Evolutionary conservation across 2,888 invertebrate species (phyloP), one percentile per base, ranked within the genome.

Genomic region (Selenia dentaria): DNA sequence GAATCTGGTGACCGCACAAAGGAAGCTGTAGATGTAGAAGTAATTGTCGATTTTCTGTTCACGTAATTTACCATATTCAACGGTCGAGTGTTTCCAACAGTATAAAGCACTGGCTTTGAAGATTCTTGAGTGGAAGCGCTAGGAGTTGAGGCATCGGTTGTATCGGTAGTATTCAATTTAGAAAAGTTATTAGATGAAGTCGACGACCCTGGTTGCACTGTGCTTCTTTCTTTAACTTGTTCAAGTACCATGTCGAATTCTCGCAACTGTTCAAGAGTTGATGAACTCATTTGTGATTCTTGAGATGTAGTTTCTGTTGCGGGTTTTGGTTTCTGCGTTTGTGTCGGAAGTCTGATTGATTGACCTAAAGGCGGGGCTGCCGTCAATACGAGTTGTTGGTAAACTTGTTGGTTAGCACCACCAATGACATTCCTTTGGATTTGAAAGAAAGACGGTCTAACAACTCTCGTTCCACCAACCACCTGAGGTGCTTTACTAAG

Each of bases 161-260:
- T 69, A 29, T 86, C 84, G 5, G 73, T 65, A 22, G 67, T 68
- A 14, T 72, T 73, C 6, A 77, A 40, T 59, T 85, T 85, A 14
- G 72, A 51, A 39, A 72, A 77, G 0, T 66, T 55, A 31, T 41
- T 74, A 29, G 59, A 71, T 8, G 75, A 51, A 4, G 74, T 51
- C 25, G 60, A 75, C 10, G 73, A 54, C 35, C 67, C 77, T 0
- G 93, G 92, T 53, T 92, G 93, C 2, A 93, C 93, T 13, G 93
- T 94, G 60, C 94, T 95, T 49, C 95, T 86, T 73, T 95, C 95
- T 70, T 95, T 95, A 0, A 96, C 95, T 83, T 95, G 95, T 67
- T 96, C 95, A 48, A 96, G 84, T 0, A 96, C 95, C 83, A 95
- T 94, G 70, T 96, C 96, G 62, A 96, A 96, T 70, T 96, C 96